phyloP scores from a whole-genome alignment of 2,113 vertebrate genomes.

The Anolis sagrei region DNA sequence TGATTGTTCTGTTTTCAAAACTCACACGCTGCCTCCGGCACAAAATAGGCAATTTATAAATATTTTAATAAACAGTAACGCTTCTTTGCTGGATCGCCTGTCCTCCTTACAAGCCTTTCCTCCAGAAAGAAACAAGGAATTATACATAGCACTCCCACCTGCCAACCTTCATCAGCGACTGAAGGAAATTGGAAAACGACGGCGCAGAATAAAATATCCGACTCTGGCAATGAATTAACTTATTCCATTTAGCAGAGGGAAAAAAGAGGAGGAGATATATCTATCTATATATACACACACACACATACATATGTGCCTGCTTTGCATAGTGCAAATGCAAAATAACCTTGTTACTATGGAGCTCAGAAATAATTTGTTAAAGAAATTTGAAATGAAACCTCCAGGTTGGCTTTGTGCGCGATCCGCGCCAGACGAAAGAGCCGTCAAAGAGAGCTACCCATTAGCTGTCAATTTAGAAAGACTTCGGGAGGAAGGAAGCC shows the following conservation, averaged over 20 bases:
- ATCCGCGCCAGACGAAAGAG: constrained; percentile 47
- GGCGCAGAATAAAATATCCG: background rate
- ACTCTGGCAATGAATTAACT: background rate
- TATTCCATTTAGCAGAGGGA: background rate
- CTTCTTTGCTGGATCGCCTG: background rate
- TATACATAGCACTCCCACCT: background rate
- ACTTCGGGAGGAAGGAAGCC: constrained; percentile 42
- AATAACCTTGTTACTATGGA: constrained; percentile 41
- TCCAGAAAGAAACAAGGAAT: background rate
- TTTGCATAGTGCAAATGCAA: constrained; percentile 31
- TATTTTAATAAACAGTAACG: background rate
- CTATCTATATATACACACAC: too few relatives aligned
- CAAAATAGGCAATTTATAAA: too few relatives aligned
- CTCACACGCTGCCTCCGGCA: background rate
- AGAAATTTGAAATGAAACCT: constrained; percentile 60
- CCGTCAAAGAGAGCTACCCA: constrained; percentile 48
- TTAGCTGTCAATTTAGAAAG: constrained; percentile 61
- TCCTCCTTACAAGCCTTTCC: background rate
- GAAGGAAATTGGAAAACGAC: background rate
- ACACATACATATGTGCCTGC: background rate
- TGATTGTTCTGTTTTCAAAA: too few relatives aligned
- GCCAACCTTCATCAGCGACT: background rate
- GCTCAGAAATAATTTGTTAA: constrained; percentile 52
- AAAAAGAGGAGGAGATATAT: background rate
- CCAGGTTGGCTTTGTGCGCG: constrained; percentile 36